Conservation (phyloP, 2,888 invertebrate genomes). For the Synanthedon myopaeformis region DNA sequence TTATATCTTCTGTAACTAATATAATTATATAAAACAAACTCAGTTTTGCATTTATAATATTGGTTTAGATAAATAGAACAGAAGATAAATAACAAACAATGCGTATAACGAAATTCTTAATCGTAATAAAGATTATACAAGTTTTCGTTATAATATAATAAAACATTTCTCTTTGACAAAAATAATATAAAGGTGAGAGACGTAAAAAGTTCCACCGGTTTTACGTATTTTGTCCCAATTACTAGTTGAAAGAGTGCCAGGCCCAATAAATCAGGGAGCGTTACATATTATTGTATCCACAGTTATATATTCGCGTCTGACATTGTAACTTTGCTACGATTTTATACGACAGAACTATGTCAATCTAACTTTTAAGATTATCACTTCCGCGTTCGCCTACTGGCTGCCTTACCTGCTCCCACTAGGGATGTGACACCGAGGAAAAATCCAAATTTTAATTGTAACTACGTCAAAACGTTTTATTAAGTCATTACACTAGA, state of each 20-base stretch:
- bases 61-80: too few species aligned
- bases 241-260: constrained; percentile 56
- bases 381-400: constrained; percentile 55
- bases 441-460: not conserved
- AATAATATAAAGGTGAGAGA: not conserved
- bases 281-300: constrained; percentile 14
- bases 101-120: too few species aligned
- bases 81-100: too few species aligned
- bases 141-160: not conserved
- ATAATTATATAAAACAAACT: too few species aligned
- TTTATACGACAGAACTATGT: constrained; percentile 61
- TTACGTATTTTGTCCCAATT: constrained; percentile 51
- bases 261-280: constrained; percentile 43
- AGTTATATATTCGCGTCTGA: constrained; percentile 25
- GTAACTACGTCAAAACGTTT: not conserved
- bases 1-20: too few species aligned
- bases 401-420: constrained; percentile 37
- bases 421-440: constrained; percentile 24
- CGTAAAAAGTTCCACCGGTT: constrained; percentile 32
- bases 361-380: constrained; percentile 68
- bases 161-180: not conserved
- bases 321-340: constrained; percentile 52
- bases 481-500: not conserved
- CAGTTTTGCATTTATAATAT: too few species aligned
- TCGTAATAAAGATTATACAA: too few species aligned